These are phyloP conservation scores for cat (Felis catus) DNA, from an alignment of 2,113 vertebrate species.

Conservation along the genomic window F.catus_Fca126_mat1.0 CM031421.1:94552501-94553000, in stretches of 20 bases:
- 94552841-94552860: not conserved
- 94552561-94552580: not conserved
- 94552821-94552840: too few relatives aligned
- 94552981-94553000: not conserved
- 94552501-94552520: not conserved
- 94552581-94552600: not conserved
- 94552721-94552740: not conserved
- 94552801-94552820: too few relatives aligned
- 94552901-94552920: not conserved
- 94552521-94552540: not conserved
- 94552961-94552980: not conserved
- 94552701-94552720: not conserved
- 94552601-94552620: not conserved
- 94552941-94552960: not conserved
- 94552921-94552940: not conserved
- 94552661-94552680: not conserved
- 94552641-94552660: not conserved
- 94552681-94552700: not conserved
- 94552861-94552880: not conserved
- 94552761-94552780: not conserved
- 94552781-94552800: too few relatives aligned
- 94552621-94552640: not conserved
- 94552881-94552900: not conserved
- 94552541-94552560: not conserved
- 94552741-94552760: not conserved